Percentiles rank a stretch among this genome's conserved stretches.
These are phyloP conservation scores for Presbytis comata DNA, from an alignment of 2,797 vertebrate genomes.

Conservation along the genomic window DNA sequence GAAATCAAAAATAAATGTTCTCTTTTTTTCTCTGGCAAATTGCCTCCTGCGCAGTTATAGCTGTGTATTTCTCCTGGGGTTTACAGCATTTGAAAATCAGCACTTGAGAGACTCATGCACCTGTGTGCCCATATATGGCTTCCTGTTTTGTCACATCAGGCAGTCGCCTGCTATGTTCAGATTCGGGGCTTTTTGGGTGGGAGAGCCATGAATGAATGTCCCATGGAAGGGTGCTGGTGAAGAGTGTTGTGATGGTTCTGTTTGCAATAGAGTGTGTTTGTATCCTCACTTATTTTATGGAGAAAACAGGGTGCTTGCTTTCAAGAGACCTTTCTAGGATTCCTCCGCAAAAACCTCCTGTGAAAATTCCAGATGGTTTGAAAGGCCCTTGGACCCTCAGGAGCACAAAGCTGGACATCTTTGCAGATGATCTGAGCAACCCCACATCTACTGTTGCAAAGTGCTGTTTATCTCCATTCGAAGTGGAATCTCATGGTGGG, in stretches of 20 bases:
- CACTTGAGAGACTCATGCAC: not conserved
- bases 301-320: not conserved
- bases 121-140: rapidly evolving
- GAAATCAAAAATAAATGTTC: conserved; percentile 33
- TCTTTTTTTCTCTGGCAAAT: not conserved
- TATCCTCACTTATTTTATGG: not conserved
- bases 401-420: not conserved
- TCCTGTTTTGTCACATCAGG: not conserved
- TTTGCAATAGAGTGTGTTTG: not conserved
- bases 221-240: not conserved
- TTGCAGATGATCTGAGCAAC: not conserved
- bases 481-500: not conserved
- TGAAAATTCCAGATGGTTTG: not conserved
- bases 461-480: not conserved
- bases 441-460: rapidly evolving
- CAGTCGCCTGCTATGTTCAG: not conserved
- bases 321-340: not conserved
- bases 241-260: not conserved
- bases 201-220: not conserved
- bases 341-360: not conserved
- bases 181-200: not conserved
- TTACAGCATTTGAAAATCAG: not conserved
- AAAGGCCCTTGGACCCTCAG: not conserved
- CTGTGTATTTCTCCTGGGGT: not conserved
- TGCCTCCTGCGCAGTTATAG: not conserved